Percentiles rank a stretch among this genome's conserved stretches.
Evolutionary conservation across 53 echinoderm and acorn worm species (phyloP).

Genomic region (Patiria pectinifera): DNA sequence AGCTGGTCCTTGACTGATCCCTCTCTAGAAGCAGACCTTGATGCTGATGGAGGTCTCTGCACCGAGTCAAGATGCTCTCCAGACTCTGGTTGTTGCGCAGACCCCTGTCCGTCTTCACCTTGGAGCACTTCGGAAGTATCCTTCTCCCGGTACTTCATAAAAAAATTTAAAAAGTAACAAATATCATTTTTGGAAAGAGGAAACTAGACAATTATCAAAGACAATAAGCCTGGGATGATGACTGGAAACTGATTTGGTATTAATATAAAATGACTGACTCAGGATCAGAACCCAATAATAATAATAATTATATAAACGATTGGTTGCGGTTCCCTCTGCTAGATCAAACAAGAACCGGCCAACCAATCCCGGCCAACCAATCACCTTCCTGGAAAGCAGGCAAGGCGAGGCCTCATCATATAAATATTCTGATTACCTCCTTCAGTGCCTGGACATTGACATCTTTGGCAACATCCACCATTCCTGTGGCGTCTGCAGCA

Average conservation of each 20-base stretch:
- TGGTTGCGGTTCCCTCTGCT: too few species aligned
- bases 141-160: not conserved
- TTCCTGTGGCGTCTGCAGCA: slow-evolving; percentile 19
- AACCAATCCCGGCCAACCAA: too few species aligned
- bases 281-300: too few species aligned
- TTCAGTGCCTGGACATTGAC: slow-evolving; percentile 33
- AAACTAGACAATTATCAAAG: too few species aligned
- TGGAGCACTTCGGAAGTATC: slow-evolving; percentile 45
- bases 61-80: slow-evolving; percentile 46
- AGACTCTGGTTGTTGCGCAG: slow-evolving; percentile 36
- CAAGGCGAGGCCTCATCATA: not conserved
- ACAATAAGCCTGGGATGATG: too few species aligned
- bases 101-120: slow-evolving; percentile 9
- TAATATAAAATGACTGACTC: too few species aligned
- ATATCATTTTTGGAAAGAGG: too few species aligned
- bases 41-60: slow-evolving; percentile 44
- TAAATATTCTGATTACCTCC: not conserved
- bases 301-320: too few species aligned
- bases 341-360: too few species aligned
- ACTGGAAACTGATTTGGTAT: too few species aligned
- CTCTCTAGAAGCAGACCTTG: slow-evolving; percentile 19
- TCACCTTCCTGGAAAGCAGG: too few species aligned
- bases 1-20: slow-evolving; percentile 23
- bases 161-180: not conserved
- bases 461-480: slow-evolving; percentile 31